Percentiles rank a stretch among this genome's conserved stretches.
phyloP scores from a whole-genome alignment of 2,888 invertebrate species.

The Mamestra brassicae region DNA sequence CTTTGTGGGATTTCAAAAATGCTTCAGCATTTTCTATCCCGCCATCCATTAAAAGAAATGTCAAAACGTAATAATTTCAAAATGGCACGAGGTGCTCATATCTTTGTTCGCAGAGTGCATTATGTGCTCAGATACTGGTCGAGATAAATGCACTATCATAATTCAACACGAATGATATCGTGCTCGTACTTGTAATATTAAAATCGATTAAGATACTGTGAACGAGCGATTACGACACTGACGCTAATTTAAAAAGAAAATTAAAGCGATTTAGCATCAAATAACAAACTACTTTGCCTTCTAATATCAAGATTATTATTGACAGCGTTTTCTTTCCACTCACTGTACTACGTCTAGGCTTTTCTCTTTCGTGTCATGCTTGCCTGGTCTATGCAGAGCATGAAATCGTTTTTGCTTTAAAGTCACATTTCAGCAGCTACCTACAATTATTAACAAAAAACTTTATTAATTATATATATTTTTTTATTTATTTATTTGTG shows the following conservation, averaged over 20 bases:
- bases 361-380: too few species aligned
- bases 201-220: constrained; percentile 34
- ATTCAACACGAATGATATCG: constrained; percentile 31
- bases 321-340: not conserved
- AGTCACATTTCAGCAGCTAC: too few species aligned
- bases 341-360: too few species aligned
- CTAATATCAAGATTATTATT: not conserved
- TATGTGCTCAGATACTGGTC: constrained; percentile 37
- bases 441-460: too few species aligned
- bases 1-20: constrained; percentile 17
- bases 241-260: constrained; percentile 1
- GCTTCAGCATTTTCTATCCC: constrained; percentile 7
- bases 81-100: constrained; percentile 50
- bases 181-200: not conserved
- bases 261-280: not conserved
- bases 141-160: constrained; percentile 47
- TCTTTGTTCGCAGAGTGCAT: constrained; percentile 50
- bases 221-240: not conserved
- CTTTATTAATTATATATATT: too few species aligned
- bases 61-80: constrained; percentile 40
- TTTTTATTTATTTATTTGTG: too few species aligned
- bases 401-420: too few species aligned
- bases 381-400: too few species aligned
- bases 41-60: constrained; percentile 47
- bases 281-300: not conserved